These are phyloP conservation scores for Oophaga pumilio DNA, from an alignment of 2,113 vertebrate genomes.

Conservation along the genomic window DNA sequence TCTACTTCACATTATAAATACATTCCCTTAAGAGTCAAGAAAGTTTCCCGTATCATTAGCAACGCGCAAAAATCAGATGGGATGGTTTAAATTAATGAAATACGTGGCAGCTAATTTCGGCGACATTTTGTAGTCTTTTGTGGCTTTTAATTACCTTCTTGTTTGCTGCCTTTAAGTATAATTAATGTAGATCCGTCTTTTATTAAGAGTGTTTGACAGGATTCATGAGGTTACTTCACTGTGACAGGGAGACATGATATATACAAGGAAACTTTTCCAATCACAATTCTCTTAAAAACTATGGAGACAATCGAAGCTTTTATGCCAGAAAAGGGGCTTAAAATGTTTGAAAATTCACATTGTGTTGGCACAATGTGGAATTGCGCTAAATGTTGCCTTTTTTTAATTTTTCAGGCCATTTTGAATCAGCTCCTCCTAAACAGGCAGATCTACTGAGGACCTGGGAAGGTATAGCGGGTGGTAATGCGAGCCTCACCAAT, in stretches of 20 bases:
- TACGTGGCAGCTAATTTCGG: slow-evolving; percentile 35
- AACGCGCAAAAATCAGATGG: slow-evolving; percentile 15
- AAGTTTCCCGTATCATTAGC: slow-evolving; percentile 33
- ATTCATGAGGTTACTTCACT: neutral
- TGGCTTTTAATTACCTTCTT: slow-evolving; percentile 40
- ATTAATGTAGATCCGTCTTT: slow-evolving; percentile 29
- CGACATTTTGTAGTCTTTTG: slow-evolving; percentile 9
- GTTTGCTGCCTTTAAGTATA: slow-evolving; percentile 25
- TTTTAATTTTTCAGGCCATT: no score
- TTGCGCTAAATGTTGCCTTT: no score
- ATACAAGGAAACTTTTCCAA: neutral
- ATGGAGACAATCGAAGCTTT: no score
- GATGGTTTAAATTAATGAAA: slow-evolving; percentile 47
- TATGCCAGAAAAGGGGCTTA: no score
- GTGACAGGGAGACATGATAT: neutral
- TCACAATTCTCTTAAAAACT: neutral
- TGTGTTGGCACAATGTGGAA: no score
- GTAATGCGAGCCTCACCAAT: no score
- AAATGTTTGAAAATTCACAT: no score
- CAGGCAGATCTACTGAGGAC: no score
- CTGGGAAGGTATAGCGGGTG: no score
- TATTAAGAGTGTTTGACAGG: slow-evolving; percentile 12
- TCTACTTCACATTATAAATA: slow-evolving; percentile 29
- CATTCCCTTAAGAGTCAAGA: slow-evolving; percentile 32
- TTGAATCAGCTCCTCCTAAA: no score